These are phyloP conservation scores for Podiceps cristatus DNA, from an alignment of 2,113 vertebrate species.

Conservation along the genomic window DNA sequence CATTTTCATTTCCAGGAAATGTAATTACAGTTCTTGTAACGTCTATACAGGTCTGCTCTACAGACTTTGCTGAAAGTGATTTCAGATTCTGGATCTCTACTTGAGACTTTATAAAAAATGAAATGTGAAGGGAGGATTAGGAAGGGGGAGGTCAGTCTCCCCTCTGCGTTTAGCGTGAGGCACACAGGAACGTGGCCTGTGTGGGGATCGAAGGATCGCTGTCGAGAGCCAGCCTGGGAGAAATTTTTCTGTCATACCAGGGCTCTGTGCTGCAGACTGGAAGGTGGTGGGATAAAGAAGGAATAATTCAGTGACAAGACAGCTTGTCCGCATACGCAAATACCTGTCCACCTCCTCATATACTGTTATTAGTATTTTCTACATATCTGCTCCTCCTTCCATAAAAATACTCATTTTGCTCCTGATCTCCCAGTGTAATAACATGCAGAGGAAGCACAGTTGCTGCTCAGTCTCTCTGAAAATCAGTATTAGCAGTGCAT, in stretches of 20 bases:
- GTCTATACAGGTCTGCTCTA: background rate
- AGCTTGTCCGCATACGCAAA: background rate
- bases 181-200: background rate
- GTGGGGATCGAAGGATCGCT: background rate
- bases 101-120: background rate
- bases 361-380: background rate
- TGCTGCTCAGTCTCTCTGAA: background rate
- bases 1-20: slow-evolving; percentile 24
- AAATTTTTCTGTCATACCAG: background rate
- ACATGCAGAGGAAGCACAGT: background rate
- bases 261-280: background rate
- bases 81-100: background rate
- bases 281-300: background rate
- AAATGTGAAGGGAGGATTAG: background rate
- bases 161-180: background rate
- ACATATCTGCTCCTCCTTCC: background rate
- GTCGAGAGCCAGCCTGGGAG: accelerated
- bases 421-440: background rate
- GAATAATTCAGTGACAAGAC: background rate
- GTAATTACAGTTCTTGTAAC: background rate
- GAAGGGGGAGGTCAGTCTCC: background rate
- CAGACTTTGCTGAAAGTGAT: background rate
- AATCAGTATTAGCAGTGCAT: background rate
- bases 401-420: background rate
- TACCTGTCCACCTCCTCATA: background rate